These are phyloP conservation scores for Psilopogon haemacephalus DNA, from an alignment of 2,113 vertebrate species.

Conservation along the genomic window DNA sequence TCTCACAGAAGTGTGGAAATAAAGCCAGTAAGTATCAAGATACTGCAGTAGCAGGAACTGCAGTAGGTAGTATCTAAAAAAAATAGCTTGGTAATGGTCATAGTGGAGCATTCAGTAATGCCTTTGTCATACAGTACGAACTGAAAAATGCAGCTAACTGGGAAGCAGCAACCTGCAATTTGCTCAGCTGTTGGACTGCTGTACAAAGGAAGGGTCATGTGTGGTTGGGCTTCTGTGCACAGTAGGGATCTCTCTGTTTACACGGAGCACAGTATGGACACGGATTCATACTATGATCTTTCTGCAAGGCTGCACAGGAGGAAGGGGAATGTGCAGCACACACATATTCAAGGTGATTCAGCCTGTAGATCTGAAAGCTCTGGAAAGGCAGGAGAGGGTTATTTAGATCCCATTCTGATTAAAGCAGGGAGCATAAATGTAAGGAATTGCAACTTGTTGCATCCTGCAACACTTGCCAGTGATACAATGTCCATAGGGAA, in stretches of 20 bases:
- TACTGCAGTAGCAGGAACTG: background rate
- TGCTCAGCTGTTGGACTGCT: background rate
- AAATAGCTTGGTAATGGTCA: rapidly evolving
- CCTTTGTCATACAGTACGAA: background rate
- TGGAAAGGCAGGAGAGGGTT: background rate
- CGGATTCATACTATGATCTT: background rate
- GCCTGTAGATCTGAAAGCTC: background rate
- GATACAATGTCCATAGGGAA: background rate
- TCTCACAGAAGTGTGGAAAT: background rate
- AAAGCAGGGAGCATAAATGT: background rate
- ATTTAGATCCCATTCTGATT: background rate
- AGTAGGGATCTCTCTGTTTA: background rate
- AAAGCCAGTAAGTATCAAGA: background rate
- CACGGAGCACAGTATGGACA: background rate
- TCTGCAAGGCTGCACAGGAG: background rate
- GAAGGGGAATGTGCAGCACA: background rate
- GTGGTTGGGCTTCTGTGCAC: background rate
- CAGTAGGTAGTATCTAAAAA: background rate
- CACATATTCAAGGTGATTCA: background rate
- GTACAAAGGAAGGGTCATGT: background rate
- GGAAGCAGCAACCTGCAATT: background rate
- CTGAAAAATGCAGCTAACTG: background rate
- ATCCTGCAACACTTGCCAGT: background rate
- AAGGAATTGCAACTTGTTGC: background rate
- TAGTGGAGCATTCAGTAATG: background rate